These are phyloP conservation scores for Raillietiella orientalis DNA, from an alignment of 2,888 invertebrate species.

Conservation along the genomic window DNA sequence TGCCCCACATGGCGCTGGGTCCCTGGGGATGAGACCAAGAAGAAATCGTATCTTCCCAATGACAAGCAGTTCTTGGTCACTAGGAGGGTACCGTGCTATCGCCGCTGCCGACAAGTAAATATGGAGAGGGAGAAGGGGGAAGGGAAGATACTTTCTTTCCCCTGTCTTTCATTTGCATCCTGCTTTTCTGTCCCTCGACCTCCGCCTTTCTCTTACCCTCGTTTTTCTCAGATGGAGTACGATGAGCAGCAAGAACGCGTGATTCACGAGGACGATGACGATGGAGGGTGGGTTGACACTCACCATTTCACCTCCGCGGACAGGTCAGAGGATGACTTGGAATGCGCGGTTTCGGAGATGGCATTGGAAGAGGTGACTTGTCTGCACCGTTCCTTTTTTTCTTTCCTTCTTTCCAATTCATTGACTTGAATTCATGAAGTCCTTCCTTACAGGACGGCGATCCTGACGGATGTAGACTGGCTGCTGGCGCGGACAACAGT, in stretches of 20 bases:
- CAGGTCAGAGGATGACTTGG: slow-evolving; percentile 18
- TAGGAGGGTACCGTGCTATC: slow-evolving; percentile 80
- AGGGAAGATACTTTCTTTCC: too few relatives aligned
- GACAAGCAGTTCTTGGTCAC: slow-evolving; percentile 94
- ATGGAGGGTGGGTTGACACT: slow-evolving; percentile 92
- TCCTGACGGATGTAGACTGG: too few relatives aligned
- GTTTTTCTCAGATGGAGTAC: slow-evolving; percentile 41
- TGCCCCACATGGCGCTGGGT: slow-evolving; percentile 98
- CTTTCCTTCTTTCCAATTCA: too few relatives aligned
- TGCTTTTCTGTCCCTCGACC: too few relatives aligned
- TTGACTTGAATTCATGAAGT: too few relatives aligned
- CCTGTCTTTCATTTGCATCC: too few relatives aligned
- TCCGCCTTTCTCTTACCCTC: too few relatives aligned
- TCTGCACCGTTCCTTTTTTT: slow-evolving; percentile 2
- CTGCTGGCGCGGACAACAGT: too few relatives aligned
- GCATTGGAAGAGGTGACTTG: slow-evolving; percentile 28
- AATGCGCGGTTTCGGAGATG: slow-evolving; percentile 53
- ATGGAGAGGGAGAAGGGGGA: too few relatives aligned
- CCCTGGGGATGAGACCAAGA: slow-evolving; percentile 52
- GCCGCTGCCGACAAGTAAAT: slow-evolving; percentile 66
- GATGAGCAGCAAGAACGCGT: slow-evolving; percentile 64
- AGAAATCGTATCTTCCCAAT: slow-evolving; percentile 58
- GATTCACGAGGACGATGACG: slow-evolving; percentile 33
- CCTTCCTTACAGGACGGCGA: too few relatives aligned
- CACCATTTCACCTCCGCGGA: slow-evolving; percentile 45